Evolutionary conservation across 2,888 invertebrate genomes (phyloP).

Genomic region (Phytoseiulus persimilis): DNA sequence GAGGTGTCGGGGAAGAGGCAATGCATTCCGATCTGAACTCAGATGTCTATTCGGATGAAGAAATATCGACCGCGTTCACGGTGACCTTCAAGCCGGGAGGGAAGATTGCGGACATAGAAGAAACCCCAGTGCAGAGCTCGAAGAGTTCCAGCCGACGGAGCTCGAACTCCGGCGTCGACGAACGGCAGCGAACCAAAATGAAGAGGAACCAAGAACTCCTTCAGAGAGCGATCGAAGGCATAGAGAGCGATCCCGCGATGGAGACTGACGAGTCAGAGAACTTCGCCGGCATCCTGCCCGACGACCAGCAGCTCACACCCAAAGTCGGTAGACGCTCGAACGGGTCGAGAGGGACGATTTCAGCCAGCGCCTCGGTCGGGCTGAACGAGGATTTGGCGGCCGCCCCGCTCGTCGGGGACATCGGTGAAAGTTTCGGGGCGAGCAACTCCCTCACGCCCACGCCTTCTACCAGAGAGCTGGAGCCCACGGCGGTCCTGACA

Average conservation of each 20-base stretch:
- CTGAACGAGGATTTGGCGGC: too few relatives aligned
- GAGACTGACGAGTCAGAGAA: neutral
- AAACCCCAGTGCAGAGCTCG: conserved; percentile 26
- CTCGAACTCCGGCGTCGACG: conserved; percentile 17
- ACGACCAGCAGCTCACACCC: neutral
- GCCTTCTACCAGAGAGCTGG: neutral
- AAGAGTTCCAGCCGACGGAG: conserved; percentile 24
- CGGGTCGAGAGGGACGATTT: neutral
- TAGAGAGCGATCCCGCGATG: neutral
- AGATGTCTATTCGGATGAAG: conserved; percentile 27
- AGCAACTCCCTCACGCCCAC: neutral
- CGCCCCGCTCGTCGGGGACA: too few relatives aligned
- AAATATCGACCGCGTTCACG: conserved; percentile 16
- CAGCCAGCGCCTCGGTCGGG: too few relatives aligned
- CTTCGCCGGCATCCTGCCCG: neutral
- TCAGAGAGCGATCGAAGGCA: conserved; percentile 15
- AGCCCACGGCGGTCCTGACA: neutral
- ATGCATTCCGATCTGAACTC: neutral
- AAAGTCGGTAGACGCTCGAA: neutral
- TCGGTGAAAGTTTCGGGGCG: too few relatives aligned
- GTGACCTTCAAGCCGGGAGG: conserved; percentile 37
- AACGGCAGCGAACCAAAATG: neutral
- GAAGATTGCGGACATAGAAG: conserved; percentile 10
- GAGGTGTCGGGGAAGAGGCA: neutral
- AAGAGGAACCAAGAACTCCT: neutral